Evolutionary conservation across 2,888 invertebrate genomes (phyloP).

Genomic region (Eudemis profundana): DNA sequence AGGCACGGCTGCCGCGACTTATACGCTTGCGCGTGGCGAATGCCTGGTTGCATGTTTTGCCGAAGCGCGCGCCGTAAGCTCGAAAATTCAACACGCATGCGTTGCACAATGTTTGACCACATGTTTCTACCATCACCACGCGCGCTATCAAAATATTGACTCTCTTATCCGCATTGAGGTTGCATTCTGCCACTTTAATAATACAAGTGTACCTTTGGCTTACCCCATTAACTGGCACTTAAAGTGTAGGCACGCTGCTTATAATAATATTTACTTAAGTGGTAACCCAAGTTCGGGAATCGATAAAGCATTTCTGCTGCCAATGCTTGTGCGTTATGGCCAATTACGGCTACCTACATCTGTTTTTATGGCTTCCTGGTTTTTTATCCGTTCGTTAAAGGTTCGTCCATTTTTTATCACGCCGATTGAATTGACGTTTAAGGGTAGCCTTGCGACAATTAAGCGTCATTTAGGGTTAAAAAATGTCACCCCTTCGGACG

Average conservation of each 20-base stretch:
- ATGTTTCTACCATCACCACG: slow-evolving; percentile 77
- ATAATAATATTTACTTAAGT: slow-evolving; percentile 75
- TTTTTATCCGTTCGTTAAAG: slow-evolving; percentile 67
- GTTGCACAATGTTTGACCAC: slow-evolving; percentile 83
- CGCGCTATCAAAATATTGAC: slow-evolving; percentile 83
- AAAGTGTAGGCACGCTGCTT: slow-evolving; percentile 67
- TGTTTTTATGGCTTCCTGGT: slow-evolving; percentile 63
- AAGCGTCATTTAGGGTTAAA: slow-evolving; percentile 79
- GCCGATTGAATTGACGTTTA: slow-evolving; percentile 69
- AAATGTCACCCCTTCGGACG: slow-evolving; percentile 82
- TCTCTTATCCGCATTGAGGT: slow-evolving; percentile 76
- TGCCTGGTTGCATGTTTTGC: slow-evolving; percentile 68
- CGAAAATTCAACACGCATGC: slow-evolving; percentile 68
- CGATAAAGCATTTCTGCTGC: slow-evolving; percentile 66
- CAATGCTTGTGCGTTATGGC: slow-evolving; percentile 69
- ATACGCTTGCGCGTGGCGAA: slow-evolving; percentile 61
- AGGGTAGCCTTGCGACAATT: slow-evolving; percentile 80
- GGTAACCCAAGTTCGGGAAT: slow-evolving; percentile 60
- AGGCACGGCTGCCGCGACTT: slow-evolving; percentile 58
- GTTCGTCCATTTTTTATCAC: slow-evolving; percentile 76
- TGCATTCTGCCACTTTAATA: slow-evolving; percentile 73
- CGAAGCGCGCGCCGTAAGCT: slow-evolving; percentile 56
- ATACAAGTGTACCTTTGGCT: slow-evolving; percentile 70
- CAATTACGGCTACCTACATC: slow-evolving; percentile 68
- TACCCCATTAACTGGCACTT: slow-evolving; percentile 79